Conservation (phyloP, 2,113 vertebrate genomes). For the Oreochromis tanganicae region DNA sequence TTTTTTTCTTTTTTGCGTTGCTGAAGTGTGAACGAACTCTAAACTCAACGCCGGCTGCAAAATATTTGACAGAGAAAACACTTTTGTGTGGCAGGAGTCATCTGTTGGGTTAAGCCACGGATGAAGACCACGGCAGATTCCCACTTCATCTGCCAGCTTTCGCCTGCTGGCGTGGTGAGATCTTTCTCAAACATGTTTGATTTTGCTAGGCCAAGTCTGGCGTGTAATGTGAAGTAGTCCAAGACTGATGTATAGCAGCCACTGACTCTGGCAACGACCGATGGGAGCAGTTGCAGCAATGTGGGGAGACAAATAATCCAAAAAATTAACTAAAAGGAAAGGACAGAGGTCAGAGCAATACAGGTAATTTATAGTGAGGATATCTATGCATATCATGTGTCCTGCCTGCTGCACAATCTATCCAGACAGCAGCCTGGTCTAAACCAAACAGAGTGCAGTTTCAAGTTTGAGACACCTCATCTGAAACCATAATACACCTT, state of each 20-base stretch:
- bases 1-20: not conserved
- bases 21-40: constrained; percentile 4
- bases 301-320: not conserved
- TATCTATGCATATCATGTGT: not conserved
- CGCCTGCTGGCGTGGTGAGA: not conserved
- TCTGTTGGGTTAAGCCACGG: not conserved
- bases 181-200: not conserved
- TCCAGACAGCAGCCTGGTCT: not conserved
- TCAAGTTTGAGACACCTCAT: not conserved
- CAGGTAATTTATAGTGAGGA: not conserved
- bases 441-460: not conserved
- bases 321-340: not conserved
- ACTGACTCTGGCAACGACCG: not conserved
- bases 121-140: not conserved
- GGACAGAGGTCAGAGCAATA: not conserved
- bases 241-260: not conserved
- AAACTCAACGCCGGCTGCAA: not conserved
- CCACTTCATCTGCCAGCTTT: not conserved
- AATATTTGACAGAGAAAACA: not conserved
- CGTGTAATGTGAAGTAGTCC: not conserved
- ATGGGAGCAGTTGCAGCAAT: not conserved
- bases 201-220: not conserved
- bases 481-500: not conserved
- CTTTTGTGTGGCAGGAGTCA: not conserved
- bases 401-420: not conserved